These are phyloP conservation scores for Mastacembelus armatus DNA, from an alignment of 2,797 vertebrate species.

Conservation along the genomic window DNA sequence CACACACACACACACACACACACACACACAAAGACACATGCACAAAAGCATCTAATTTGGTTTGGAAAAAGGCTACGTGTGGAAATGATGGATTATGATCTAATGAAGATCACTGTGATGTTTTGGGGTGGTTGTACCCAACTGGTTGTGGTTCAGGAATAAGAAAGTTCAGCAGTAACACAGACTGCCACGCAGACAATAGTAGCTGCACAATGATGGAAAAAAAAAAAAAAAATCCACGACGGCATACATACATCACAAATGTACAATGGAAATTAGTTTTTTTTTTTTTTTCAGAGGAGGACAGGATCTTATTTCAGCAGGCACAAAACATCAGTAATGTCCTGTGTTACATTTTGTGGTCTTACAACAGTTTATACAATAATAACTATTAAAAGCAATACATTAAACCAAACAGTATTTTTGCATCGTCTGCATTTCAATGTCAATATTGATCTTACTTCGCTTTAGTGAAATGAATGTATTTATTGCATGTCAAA, in stretches of 20 bases:
- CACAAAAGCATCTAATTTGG: conserved; percentile 36
- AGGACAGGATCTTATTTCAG: conserved; percentile 46
- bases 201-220: conserved; percentile 41
- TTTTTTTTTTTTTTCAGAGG: conserved; percentile 27
- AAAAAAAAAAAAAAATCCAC: conserved; percentile 31
- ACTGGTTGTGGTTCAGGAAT: conserved; percentile 50
- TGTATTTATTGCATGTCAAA: conserved; percentile 91
- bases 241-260: conserved; percentile 47
- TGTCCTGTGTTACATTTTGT: conserved; percentile 44
- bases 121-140: conserved; percentile 36
- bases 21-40: conserved; percentile 40
- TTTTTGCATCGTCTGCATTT: conserved; percentile 77
- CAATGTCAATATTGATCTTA: conserved; percentile 78
- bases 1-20: conserved; percentile 33
- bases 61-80: conserved; percentile 44
- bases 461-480: conserved; percentile 86
- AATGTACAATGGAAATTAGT: conserved; percentile 52
- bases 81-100: conserved; percentile 59
- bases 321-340: conserved; percentile 38
- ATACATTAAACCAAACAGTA: conserved; percentile 84
- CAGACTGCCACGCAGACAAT: conserved; percentile 54
- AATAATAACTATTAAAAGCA: conserved; percentile 71
- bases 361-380: conserved; percentile 61
- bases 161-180: conserved; percentile 52
- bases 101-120: conserved; percentile 55